Conservation (phyloP, 30 jellyfish, hydroid and myxozoan genomes). For the Hydra vulgaris region DNA sequence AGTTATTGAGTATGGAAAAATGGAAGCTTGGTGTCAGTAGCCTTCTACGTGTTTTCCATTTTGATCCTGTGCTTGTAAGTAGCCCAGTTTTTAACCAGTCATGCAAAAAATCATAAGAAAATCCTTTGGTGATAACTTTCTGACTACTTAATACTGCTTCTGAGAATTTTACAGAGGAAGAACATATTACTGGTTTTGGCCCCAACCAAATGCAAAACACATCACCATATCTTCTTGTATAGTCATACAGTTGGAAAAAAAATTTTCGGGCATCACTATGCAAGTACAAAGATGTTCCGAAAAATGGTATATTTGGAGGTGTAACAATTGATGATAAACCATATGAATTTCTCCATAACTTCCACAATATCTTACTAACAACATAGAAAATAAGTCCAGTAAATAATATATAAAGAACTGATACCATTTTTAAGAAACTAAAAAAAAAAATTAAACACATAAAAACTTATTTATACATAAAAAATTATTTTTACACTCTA, state of each 20-base stretch:
- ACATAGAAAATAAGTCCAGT: not conserved
- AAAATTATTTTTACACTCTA: too few species aligned
- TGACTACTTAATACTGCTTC: slow-evolving; percentile 20
- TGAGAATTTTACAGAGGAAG: slow-evolving; percentile 18
- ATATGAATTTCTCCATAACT: not conserved
- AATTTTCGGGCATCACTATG: not conserved
- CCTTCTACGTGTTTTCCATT: slow-evolving; percentile 78
- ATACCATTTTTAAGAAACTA: not conserved
- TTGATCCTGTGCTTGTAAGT: slow-evolving; percentile 46
- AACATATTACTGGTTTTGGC: not conserved
- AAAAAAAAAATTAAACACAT: too few species aligned
- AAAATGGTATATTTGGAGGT: slow-evolving; percentile 12
- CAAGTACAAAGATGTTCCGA: slow-evolving; percentile 2
- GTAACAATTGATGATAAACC: not conserved
- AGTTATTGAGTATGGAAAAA: slow-evolving; percentile 63
- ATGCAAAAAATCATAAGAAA: slow-evolving; percentile 36
- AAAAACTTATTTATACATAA: too few species aligned
- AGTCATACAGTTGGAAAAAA: slow-evolving; percentile 8
- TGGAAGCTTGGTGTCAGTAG: slow-evolving; percentile 83
- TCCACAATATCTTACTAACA: not conserved
- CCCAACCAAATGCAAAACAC: slow-evolving; percentile 21
- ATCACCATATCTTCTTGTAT: not conserved
- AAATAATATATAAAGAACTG: not conserved
- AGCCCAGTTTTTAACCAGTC: slow-evolving; percentile 79
- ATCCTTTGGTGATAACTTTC: slow-evolving; percentile 33